A percentile compares a stretch with the other conserved stretches of the same genome.
Conservation (phyloP, 2,888 invertebrate species). For the Heliothis peltigera region DNA sequence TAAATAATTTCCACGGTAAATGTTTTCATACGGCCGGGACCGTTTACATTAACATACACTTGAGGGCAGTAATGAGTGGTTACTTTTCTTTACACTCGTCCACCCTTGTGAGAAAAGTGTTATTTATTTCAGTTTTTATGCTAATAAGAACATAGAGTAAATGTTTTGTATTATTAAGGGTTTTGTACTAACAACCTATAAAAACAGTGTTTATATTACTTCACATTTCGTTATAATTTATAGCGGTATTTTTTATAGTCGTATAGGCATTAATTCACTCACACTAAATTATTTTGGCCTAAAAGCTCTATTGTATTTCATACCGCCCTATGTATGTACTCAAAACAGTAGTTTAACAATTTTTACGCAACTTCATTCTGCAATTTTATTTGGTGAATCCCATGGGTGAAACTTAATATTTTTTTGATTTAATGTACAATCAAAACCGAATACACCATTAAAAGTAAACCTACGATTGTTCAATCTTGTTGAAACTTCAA, state of each 20-base stretch:
- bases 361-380: too few relatives aligned
- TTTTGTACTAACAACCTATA: neutral
- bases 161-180: slow-evolving; percentile 21
- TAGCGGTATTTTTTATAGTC: neutral
- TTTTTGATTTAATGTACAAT: too few relatives aligned
- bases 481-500: too few relatives aligned
- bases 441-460: too few relatives aligned
- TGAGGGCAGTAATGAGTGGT: slow-evolving; percentile 44
- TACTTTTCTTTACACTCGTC: slow-evolving; percentile 44
- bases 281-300: too few relatives aligned
- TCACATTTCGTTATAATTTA: neutral
- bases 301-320: too few relatives aligned
- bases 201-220: neutral
- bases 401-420: too few relatives aligned
- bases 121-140: slow-evolving; percentile 49
- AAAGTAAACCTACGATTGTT: too few relatives aligned
- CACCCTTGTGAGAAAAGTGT: slow-evolving; percentile 23
- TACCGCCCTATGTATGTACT: too few relatives aligned
- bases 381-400: too few relatives aligned
- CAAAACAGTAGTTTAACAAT: too few relatives aligned
- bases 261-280: too few relatives aligned
- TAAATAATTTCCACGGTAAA: slow-evolving; percentile 59
- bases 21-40: slow-evolving; percentile 40
- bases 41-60: slow-evolving; percentile 52
- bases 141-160: slow-evolving; percentile 29